Conservation (phyloP, 2,797 vertebrate genomes). For the Erethizon dorsatum region DNA sequence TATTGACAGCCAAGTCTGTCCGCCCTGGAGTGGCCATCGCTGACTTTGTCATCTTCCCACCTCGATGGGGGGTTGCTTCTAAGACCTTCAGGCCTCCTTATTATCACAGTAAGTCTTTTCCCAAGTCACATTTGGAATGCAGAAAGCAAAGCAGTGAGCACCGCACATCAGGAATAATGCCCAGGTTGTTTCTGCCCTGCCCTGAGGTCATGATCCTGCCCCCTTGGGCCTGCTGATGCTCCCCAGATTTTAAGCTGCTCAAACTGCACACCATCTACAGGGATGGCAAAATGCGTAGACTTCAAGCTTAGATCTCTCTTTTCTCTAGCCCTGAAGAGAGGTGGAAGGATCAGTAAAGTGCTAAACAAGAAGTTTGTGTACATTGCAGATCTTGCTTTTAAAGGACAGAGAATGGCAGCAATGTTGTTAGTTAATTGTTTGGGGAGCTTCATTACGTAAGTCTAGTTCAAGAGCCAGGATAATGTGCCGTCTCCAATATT, state of each 20-base stretch:
- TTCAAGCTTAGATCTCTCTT: background rate
- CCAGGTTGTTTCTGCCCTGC: background rate
- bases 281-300: background rate
- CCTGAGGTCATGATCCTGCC: background rate
- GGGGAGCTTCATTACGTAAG: background rate
- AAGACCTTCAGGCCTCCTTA: constrained; percentile 98
- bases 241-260: background rate
- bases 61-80: constrained; percentile 96
- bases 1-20: constrained; percentile 96
- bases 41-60: constrained; percentile 99
- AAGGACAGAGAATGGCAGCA: too few relatives aligned
- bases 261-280: background rate
- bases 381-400: constrained; percentile 5
- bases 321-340: constrained; percentile 25
- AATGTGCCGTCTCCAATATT: constrained; percentile 12
- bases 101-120: constrained; percentile 95
- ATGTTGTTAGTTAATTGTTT: constrained; percentile 45
- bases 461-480: constrained; percentile 22
- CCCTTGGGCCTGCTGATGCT: fast-evolving
- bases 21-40: constrained; percentile 96
- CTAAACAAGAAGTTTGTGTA: constrained; percentile 31
- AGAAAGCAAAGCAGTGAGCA: background rate
- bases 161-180: background rate
- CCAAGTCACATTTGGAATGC: background rate
- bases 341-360: background rate